Evolutionary conservation across 2,113 vertebrate species (phyloP).

Genomic region (Turdus rufiventris): DNA sequence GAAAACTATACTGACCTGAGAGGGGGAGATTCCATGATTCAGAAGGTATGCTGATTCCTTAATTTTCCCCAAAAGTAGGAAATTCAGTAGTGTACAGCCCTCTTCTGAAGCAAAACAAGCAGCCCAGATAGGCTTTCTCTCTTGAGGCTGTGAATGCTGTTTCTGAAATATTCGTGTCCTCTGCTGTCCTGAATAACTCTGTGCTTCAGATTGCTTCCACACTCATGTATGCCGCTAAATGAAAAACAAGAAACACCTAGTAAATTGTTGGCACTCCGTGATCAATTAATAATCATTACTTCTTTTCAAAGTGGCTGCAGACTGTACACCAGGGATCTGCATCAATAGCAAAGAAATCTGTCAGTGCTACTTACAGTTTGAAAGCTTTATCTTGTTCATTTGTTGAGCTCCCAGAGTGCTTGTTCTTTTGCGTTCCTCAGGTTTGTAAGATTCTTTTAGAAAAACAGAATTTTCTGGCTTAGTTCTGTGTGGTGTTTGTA

Average conservation of each 20-base stretch:
- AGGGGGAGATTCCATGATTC: neutral
- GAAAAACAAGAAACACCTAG: neutral
- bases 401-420: neutral
- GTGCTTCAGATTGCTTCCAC: neutral
- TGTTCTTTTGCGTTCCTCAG: neutral
- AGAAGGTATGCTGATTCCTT: neutral
- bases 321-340: neutral
- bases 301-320: neutral
- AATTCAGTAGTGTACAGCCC: neutral
- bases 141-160: neutral
- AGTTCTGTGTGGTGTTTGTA: neutral
- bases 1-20: neutral
- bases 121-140: neutral
- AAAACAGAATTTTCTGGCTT: neutral
- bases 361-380: constrained; percentile 7
- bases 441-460: neutral
- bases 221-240: neutral
- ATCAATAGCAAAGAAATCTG: constrained; percentile 16
- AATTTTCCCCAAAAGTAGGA: neutral
- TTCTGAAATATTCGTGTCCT: neutral
- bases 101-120: neutral
- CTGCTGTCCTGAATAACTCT: neutral
- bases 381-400: constrained; percentile 1
- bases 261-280: neutral
- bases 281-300: neutral